Percentiles rank a stretch among this genome's conserved stretches.
Conservation (phyloP, 2,888 invertebrate species). For the Drosophila quasianomalipes region DNA sequence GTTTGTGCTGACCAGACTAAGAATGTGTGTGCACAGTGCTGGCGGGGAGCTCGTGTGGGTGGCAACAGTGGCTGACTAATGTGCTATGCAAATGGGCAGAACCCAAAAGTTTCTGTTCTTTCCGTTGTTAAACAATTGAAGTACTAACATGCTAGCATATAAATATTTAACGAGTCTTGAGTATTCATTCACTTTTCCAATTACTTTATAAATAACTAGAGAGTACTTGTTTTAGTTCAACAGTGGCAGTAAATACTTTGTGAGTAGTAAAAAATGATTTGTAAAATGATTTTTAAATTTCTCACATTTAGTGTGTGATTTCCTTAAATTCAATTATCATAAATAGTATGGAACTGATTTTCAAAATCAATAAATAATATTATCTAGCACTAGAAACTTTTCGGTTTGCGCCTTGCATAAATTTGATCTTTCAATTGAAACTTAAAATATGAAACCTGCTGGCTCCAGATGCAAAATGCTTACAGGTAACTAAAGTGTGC, state of each 20-base stretch:
- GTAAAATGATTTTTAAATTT: not conserved
- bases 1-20: slow-evolving; percentile 39
- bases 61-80: slow-evolving; percentile 10
- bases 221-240: not conserved
- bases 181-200: not conserved
- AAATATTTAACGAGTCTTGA: slow-evolving; percentile 10
- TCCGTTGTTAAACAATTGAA: not conserved
- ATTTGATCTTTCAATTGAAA: not conserved
- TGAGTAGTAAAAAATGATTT: not conserved
- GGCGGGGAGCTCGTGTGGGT: slow-evolving; percentile 8
- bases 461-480: slow-evolving; percentile 43
- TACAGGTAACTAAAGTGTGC: slow-evolving; percentile 3
- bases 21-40: slow-evolving; percentile 21
- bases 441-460: slow-evolving; percentile 36
- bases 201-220: not conserved
- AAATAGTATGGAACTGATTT: not conserved
- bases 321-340: not conserved
- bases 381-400: slow-evolving; percentile 17
- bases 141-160: slow-evolving; percentile 9
- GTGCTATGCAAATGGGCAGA: slow-evolving; percentile 26
- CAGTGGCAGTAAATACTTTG: not conserved
- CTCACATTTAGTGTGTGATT: not conserved
- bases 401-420: not conserved
- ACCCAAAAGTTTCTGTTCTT: slow-evolving; percentile 24
- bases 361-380: not conserved